Percentiles rank a stretch among this genome's conserved stretches.
Evolutionary conservation across 2,888 invertebrate genomes (phyloP).

Genomic region (Napeogenes sylphis): DNA sequence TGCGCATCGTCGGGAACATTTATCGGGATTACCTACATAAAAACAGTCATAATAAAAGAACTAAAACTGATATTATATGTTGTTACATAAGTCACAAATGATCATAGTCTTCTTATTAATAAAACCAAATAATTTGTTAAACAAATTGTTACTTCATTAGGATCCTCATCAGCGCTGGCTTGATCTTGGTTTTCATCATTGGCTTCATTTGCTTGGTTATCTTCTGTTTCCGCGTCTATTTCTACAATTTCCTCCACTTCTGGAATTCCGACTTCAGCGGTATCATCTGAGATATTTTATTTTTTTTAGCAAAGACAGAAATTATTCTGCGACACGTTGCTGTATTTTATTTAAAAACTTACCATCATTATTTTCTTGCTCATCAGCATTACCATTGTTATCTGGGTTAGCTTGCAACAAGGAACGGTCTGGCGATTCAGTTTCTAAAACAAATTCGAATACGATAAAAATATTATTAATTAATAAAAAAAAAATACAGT

Average conservation of each 20-base stretch:
- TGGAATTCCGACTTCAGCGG: constrained; percentile 1
- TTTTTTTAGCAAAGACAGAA: no score
- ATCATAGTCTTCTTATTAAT: no score
- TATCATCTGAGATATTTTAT: constrained; percentile 10
- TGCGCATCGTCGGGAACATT: constrained; percentile 5
- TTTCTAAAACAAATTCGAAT: constrained; percentile 2
- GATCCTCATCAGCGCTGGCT: constrained; percentile 10
- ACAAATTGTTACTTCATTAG: constrained; percentile 13
- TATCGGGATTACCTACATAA: constrained; percentile 1
- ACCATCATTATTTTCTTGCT: constrained; percentile 15
- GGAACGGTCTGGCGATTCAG: background rate
- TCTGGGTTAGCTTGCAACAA: constrained; percentile 6
- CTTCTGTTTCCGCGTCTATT: constrained; percentile 17
- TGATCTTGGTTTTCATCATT: constrained; percentile 4
- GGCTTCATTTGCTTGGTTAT: constrained; percentile 7
- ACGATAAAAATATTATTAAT: no score
- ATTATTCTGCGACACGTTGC: no score
- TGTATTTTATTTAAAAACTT: background rate
- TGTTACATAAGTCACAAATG: no score
- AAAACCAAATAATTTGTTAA: background rate
- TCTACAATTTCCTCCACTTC: constrained; percentile 23
- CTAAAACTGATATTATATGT: no score
- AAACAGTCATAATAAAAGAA: background rate
- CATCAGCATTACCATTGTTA: constrained; percentile 14
- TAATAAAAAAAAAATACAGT: no score